These are phyloP conservation scores for Megaceryle alcyon DNA, from an alignment of 2,797 vertebrate species.

Conservation along the genomic window DNA sequence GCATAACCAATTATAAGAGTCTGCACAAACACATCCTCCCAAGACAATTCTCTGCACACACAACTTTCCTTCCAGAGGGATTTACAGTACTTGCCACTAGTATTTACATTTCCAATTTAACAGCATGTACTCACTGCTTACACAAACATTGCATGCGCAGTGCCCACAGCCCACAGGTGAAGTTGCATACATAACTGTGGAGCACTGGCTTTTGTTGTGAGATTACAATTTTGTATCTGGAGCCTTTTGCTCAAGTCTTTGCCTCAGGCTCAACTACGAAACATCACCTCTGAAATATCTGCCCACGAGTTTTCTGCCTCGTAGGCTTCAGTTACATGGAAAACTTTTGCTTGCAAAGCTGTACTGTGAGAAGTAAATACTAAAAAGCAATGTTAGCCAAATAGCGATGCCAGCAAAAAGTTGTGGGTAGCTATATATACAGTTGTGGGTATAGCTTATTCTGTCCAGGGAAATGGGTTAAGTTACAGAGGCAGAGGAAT, in stretches of 20 bases:
- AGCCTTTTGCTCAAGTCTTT: background rate
- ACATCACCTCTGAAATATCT: background rate
- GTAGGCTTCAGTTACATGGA: background rate
- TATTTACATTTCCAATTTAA: background rate
- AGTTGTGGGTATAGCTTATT: background rate
- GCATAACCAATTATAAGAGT: background rate
- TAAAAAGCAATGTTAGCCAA: background rate
- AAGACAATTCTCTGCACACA: background rate
- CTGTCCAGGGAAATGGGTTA: background rate
- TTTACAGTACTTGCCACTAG: background rate
- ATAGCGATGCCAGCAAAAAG: background rate
- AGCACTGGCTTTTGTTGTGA: fast-evolving
- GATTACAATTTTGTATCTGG: background rate
- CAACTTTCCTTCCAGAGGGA: background rate
- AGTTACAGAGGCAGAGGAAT: background rate
- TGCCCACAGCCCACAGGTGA: background rate
- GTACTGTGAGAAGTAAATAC: background rate
- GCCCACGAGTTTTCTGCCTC: background rate
- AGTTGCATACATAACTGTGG: fast-evolving
- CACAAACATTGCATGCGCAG: background rate
- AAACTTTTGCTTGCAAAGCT: background rate
- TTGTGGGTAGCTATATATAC: background rate
- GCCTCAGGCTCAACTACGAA: background rate
- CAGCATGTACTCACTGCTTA: background rate
- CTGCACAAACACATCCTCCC: background rate